These are phyloP conservation scores for Sorex fumeus DNA, from an alignment of 2,113 vertebrate species.

Conservation along the genomic window DNA sequence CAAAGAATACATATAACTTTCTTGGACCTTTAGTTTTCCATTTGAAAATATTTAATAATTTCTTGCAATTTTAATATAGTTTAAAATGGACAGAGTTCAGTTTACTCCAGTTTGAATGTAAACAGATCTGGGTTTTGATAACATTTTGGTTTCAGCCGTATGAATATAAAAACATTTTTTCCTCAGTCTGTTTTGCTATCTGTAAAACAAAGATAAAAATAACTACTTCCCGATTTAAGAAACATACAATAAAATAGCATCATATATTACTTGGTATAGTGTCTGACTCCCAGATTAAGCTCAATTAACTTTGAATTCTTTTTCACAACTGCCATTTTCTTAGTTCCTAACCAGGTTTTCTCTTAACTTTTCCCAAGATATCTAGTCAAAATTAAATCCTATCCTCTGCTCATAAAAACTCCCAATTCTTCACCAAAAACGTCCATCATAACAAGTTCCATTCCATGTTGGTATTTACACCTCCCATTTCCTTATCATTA, in stretches of 20 bases:
- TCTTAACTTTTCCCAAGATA: neutral
- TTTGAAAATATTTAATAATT: neutral
- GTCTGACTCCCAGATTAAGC: neutral
- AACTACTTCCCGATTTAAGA: neutral
- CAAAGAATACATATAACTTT: neutral
- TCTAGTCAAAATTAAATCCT: neutral
- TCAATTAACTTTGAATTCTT: neutral
- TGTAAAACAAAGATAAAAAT: constrained; percentile 46
- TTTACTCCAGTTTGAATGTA: constrained; percentile 23
- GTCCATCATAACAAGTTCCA: neutral
- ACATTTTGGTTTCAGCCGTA: neutral
- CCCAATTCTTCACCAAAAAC: too few relatives aligned
- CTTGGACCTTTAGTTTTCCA: neutral
- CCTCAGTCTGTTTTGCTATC: constrained; percentile 26
- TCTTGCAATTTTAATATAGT: neutral
- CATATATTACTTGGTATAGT: neutral
- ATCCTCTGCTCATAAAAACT: neutral
- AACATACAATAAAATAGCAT: constrained; percentile 19
- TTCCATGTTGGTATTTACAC: neutral
- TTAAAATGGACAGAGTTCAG: neutral
- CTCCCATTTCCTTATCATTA: neutral
- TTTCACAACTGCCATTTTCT: neutral
- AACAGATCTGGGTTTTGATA: neutral
- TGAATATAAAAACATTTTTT: constrained; percentile 13
- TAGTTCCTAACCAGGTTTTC: neutral